Evolutionary conservation across 1,140 invertebrate genomes (phyloP), one percentile per base, ranked within the genome.

Genomic region (Aricia agestis): DNA sequence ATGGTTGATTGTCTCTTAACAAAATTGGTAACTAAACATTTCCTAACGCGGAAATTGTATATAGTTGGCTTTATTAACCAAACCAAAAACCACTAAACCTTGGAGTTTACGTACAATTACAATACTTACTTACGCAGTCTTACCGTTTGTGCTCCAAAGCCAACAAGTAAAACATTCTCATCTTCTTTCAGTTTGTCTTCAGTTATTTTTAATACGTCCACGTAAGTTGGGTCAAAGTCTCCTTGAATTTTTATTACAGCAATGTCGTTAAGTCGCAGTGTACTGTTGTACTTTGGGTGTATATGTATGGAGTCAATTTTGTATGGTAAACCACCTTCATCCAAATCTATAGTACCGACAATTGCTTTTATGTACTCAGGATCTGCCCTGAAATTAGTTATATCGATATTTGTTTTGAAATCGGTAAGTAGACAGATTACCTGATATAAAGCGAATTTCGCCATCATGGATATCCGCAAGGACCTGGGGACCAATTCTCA

Each of bases 61-160:
- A 25, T 2, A 25, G 3, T 25, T 25, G 25, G 25, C 25, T 1
- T 25, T 25, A 25, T 25, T 25, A 25, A 25, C 25, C 3, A 25
- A 25, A 0, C 3, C 25, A 25, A 25, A 25, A 25, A 25, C 25
- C 25, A 25, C 25, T 25, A 25, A 1, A 25, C 25, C 25, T 25
- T 1, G 25, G 25, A 25, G 25, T 25, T 25, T 25, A 25, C 3
- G 3, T 25, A 25, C 25, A 25, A 25, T 25, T 25, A 2, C 0
- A 25, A 25, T 25, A 25, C 36, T 17, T 7, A 32, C 31, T 19
- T 13, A 31, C 17, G 17, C 41, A 61, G 41, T 61, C 73, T 70
- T 74, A 88, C 86, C 79, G 82, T 68, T 65, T 69, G 18, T 63
- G 89, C 86, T 32, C 89, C 87, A 73, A 91, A 91, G 36, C 89